Conservation (phyloP, 1,140 invertebrate species). For the Drosophila sp. region DNA sequence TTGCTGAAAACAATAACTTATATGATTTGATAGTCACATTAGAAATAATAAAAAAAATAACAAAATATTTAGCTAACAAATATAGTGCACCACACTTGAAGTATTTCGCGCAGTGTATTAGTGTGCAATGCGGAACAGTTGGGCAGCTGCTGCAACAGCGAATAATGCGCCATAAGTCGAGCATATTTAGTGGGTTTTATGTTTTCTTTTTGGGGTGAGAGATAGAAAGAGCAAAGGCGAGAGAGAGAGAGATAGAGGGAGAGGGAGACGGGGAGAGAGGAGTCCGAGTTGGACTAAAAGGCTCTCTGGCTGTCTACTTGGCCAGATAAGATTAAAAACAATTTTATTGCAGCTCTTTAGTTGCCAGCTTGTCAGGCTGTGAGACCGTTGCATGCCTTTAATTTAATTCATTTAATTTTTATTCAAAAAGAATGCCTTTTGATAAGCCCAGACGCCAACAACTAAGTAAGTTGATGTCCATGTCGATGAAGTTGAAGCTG, state of each 20-base stretch:
- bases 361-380: constrained; percentile 59
- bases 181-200: constrained; percentile 79
- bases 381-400: constrained; percentile 59
- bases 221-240: constrained; percentile 39
- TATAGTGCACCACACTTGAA: not conserved
- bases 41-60: not conserved
- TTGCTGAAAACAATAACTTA: no score
- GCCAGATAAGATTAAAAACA: constrained; percentile 81
- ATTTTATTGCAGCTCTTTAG: constrained; percentile 84
- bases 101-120: constrained; percentile 15
- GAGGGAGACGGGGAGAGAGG: constrained; percentile 50
- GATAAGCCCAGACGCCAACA: constrained; percentile 72
- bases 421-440: constrained; percentile 80
- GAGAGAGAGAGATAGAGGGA: no score
- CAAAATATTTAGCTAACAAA: no score
- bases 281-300: constrained; percentile 58
- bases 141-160: constrained; percentile 46
- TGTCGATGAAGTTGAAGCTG: not conserved
- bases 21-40: no score
- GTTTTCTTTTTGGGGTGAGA: constrained; percentile 41
- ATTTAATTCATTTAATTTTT: constrained; percentile 84
- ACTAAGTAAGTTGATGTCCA: constrained; percentile 48
- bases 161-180: constrained; percentile 75
- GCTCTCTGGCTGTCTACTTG: constrained; percentile 68
- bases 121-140: constrained; percentile 9